Percentiles rank a stretch among this genome's conserved stretches.
These are phyloP conservation scores for Morphnarchus princeps DNA, from an alignment of 2,113 vertebrate species.

Conservation along the genomic window DNA sequence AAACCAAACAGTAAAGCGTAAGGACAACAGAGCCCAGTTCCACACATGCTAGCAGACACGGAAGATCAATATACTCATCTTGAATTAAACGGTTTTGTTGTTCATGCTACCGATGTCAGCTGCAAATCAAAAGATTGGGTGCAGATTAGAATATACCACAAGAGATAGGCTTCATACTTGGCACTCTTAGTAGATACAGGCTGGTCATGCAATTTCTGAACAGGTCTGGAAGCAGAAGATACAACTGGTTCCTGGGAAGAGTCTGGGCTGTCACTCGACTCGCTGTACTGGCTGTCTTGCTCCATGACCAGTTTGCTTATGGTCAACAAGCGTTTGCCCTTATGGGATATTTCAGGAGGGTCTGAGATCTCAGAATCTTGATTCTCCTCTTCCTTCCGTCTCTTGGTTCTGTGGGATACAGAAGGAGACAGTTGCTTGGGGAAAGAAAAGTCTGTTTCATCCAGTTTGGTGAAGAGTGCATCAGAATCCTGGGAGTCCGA, in stretches of 20 bases:
- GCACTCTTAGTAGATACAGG: neutral
- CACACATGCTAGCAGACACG: accelerated
- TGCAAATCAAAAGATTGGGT: neutral
- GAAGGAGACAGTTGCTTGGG: constrained; percentile 63
- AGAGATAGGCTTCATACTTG: constrained; percentile 64
- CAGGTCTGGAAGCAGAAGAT: constrained; percentile 41
- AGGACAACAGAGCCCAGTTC: neutral
- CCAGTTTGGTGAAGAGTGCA: constrained; percentile 71
- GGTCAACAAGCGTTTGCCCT: constrained; percentile 39
- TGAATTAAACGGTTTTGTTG: neutral
- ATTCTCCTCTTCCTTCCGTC: neutral
- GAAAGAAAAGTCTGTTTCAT: constrained; percentile 75
- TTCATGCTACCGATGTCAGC: neutral
- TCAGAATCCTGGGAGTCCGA: constrained; percentile 50
- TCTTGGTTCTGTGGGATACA: constrained; percentile 69
- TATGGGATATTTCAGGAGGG: neutral
- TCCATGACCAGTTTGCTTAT: constrained; percentile 77
- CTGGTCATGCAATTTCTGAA: neutral
- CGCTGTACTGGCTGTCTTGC: constrained; percentile 67
- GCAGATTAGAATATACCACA: neutral
- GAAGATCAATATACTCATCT: neutral
- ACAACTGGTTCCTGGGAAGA: constrained; percentile 35
- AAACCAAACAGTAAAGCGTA: neutral
- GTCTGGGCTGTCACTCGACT: constrained; percentile 17
- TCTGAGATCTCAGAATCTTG: constrained; percentile 2